Conservation (phyloP, 2,888 invertebrate species). For the Atethmia centrago region DNA sequence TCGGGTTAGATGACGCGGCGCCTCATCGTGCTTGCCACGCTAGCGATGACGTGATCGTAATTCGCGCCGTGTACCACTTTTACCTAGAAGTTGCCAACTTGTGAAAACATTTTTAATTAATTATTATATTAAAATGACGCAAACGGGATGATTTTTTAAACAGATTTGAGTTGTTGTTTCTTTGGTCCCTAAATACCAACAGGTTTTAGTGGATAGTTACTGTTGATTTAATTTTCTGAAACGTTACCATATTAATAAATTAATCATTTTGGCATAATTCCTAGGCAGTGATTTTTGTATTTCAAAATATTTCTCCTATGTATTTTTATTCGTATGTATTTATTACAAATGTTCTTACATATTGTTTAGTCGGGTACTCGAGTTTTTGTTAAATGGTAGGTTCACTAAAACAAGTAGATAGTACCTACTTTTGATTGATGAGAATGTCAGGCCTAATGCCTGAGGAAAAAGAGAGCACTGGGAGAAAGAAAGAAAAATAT, state of each 20-base stretch:
- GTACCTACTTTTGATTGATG: background rate
- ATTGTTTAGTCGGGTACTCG: background rate
- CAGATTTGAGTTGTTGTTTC: slow-evolving; percentile 50
- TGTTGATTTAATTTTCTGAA: slow-evolving; percentile 34
- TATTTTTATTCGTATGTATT: too few species aligned
- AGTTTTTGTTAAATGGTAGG: background rate
- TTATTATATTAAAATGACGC: slow-evolving; percentile 56
- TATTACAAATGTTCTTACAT: background rate
- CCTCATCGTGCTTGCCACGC: slow-evolving; percentile 82
- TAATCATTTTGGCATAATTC: background rate
- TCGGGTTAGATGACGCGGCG: slow-evolving; percentile 74
- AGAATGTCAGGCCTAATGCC: background rate
- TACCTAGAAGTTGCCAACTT: slow-evolving; percentile 79
- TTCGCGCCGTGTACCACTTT: slow-evolving; percentile 81
- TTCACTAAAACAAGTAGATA: background rate
- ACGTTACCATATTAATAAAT: slow-evolving; percentile 57
- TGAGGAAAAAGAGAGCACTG: background rate
- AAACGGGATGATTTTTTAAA: slow-evolving; percentile 42
- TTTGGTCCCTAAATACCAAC: slow-evolving; percentile 42
- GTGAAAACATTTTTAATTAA: slow-evolving; percentile 64
- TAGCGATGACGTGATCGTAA: slow-evolving; percentile 82
- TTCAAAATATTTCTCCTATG: too few species aligned
- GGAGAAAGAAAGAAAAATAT: too few species aligned
- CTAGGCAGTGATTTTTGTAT: background rate
- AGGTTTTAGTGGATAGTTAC: slow-evolving; percentile 30